phyloP scores from a whole-genome alignment of 1,140 invertebrate species.

The Eurosta solidaginis region DNA sequence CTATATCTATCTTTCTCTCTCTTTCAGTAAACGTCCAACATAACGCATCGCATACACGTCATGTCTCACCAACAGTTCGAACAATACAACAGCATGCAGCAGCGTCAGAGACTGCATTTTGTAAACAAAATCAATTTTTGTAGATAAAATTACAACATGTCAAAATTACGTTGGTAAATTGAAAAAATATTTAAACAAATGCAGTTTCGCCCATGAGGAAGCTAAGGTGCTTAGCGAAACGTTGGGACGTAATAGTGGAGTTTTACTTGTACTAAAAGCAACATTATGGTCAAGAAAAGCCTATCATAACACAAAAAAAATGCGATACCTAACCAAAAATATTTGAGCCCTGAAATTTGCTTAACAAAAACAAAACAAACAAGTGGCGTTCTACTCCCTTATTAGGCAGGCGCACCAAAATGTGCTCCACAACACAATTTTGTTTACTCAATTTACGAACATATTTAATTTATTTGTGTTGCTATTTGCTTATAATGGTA shows the following conservation, averaged over 20 bases:
- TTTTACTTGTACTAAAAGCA: too few relatives aligned
- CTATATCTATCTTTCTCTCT: not conserved
- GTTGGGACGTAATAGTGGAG: too few relatives aligned
- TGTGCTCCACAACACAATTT: constrained; percentile 43
- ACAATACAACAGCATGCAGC: not conserved
- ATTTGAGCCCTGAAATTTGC: not conserved
- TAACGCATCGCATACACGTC: not conserved
- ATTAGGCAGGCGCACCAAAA: not conserved
- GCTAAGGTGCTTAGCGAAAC: too few relatives aligned
- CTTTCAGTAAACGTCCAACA: not conserved
- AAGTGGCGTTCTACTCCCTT: not conserved
- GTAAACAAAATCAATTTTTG: not conserved
- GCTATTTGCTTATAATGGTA: constrained; percentile 57
- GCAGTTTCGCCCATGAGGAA: too few relatives aligned
- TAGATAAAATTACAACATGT: not conserved
- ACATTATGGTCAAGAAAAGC: too few relatives aligned
- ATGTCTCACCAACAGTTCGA: not conserved
- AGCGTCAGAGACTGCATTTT: not conserved
- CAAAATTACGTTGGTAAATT: too few relatives aligned
- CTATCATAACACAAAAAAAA: too few relatives aligned
- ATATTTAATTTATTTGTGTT: constrained; percentile 57
- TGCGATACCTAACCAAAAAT: not conserved
- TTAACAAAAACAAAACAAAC: not conserved
- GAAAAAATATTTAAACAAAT: too few relatives aligned
- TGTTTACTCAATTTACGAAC: constrained; percentile 53